phyloP scores from a whole-genome alignment of 2,113 vertebrate species.

The Gavialis gangeticus region DNA sequence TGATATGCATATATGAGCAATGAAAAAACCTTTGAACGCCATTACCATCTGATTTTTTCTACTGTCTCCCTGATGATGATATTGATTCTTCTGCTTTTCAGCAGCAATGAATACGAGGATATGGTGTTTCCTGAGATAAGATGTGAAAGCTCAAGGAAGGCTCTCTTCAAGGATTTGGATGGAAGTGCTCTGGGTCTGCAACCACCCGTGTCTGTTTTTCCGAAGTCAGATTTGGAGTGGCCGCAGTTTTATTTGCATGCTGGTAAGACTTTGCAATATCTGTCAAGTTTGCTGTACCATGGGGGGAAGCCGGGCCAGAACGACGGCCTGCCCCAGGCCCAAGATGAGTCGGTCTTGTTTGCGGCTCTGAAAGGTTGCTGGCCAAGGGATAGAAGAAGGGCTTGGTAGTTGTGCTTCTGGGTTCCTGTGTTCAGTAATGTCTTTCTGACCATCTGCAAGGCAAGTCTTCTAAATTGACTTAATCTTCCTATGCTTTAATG shows the following conservation, averaged over 20 bases:
- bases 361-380: not conserved
- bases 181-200: slow-evolving; percentile 68
- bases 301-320: not conserved
- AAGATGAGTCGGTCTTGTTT: not conserved
- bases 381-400: not conserved
- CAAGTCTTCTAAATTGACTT: not conserved
- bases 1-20: not conserved
- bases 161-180: slow-evolving; percentile 83
- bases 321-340: not conserved
- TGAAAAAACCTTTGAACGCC: not conserved
- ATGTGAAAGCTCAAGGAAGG: slow-evolving; percentile 68
- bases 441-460: not conserved
- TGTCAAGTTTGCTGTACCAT: fast-evolving
- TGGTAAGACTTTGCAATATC: slow-evolving; percentile 44
- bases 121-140: not conserved
- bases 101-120: slow-evolving; percentile 27
- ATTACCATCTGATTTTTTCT: not conserved
- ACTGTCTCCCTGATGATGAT: not conserved
- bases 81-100: not conserved
- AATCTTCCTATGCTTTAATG: not conserved
- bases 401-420: not conserved
- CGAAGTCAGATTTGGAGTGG: slow-evolving; percentile 71
- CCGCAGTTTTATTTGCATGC: slow-evolving; percentile 69
- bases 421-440: not conserved
- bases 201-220: slow-evolving; percentile 78